These are phyloP conservation scores for Xestia xanthographa DNA, from an alignment of 2,888 invertebrate species.

Conservation along the genomic window DNA sequence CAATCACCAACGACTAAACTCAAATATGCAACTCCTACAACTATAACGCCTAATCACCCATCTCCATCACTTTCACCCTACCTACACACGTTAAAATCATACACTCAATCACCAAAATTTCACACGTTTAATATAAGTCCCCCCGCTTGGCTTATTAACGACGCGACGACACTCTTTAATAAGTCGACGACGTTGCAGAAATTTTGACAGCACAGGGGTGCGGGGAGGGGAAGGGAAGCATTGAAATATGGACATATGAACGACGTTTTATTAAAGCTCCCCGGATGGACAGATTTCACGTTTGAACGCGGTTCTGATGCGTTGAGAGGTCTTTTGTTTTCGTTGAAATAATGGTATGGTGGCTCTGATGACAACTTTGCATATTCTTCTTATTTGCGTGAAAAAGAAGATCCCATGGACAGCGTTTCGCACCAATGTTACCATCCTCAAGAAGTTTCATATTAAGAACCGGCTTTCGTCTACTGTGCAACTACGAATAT, in stretches of 20 bases:
- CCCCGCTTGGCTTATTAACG: slow-evolving; percentile 66
- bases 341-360: background rate
- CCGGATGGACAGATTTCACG: slow-evolving; percentile 53
- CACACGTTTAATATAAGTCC: slow-evolving; percentile 64
- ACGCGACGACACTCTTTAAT: slow-evolving; percentile 66
- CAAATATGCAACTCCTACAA: too few species aligned
- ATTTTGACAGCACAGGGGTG: slow-evolving; percentile 59
- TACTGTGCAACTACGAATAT: too few species aligned
- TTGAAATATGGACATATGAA: slow-evolving; percentile 65
- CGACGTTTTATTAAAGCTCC: slow-evolving; percentile 60
- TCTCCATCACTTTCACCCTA: background rate
- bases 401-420: too few species aligned
- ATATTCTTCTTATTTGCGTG: background rate
- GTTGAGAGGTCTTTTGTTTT: slow-evolving; percentile 30
- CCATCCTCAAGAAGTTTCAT: too few species aligned
- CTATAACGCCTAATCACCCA: background rate
- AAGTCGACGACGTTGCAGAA: slow-evolving; percentile 65
- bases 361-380: background rate
- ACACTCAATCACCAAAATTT: slow-evolving; percentile 26
- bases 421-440: too few species aligned
- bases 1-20: background rate
- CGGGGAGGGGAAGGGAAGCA: background rate
- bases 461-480: too few species aligned
- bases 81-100: slow-evolving; percentile 24
- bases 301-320: slow-evolving; percentile 31